These are phyloP conservation scores for Drosophila nikananu DNA, from an alignment of 1,140 invertebrate species.

Conservation along the genomic window DNA sequence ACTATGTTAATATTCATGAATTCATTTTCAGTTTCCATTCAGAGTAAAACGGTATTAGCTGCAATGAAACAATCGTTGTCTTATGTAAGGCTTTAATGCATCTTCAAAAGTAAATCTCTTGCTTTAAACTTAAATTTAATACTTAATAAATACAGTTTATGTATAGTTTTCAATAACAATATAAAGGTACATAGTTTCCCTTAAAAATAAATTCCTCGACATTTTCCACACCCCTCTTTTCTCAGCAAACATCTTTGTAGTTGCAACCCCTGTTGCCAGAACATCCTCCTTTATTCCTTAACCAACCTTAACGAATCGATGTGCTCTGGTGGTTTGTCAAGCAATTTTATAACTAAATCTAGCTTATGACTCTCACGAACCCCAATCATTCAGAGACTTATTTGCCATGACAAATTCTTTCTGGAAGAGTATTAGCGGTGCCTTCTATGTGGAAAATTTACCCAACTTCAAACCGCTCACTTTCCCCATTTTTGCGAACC, in stretches of 20 bases:
- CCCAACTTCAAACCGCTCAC: not conserved
- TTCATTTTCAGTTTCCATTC: too few species aligned
- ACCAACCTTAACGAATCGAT: constrained; percentile 21
- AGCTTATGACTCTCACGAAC: not conserved
- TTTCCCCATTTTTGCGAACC: not conserved
- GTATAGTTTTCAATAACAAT: too few species aligned
- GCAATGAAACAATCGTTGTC: not conserved
- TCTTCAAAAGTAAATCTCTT: too few species aligned
- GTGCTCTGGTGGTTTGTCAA: constrained; percentile 14
- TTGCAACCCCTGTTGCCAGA: constrained; percentile 12
- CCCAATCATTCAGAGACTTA: constrained; percentile 1
- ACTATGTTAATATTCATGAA: too few species aligned
- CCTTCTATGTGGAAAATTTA: constrained; percentile 22
- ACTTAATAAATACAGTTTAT: too few species aligned
- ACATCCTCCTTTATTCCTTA: constrained; percentile 16
- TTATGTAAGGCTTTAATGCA: too few species aligned
- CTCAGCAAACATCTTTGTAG: not conserved
- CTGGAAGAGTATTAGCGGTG: constrained; percentile 37
- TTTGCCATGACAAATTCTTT: constrained; percentile 15
- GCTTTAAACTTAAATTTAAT: too few species aligned
- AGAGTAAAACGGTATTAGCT: too few species aligned
- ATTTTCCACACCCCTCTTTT: not conserved
- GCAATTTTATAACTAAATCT: constrained; percentile 27
- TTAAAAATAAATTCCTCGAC: too few species aligned
- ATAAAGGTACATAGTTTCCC: too few species aligned